Evolutionary conservation across 2,888 invertebrate genomes (phyloP).

Genomic region (Ennomos fuscantarius): DNA sequence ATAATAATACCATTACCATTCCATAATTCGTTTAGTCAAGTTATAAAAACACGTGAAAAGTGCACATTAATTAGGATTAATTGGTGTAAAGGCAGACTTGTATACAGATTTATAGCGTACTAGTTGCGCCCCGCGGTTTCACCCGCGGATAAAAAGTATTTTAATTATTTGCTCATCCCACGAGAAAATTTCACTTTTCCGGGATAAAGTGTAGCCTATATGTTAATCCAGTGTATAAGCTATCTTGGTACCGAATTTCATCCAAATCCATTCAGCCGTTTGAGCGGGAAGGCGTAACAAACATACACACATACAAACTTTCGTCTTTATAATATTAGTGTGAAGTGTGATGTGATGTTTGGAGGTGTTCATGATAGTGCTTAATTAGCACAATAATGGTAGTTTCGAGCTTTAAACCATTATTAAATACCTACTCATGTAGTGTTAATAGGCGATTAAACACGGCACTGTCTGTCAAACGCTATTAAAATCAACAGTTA

Average conservation of each 20-base stretch:
- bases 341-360: too few relatives aligned
- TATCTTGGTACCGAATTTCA: too few relatives aligned
- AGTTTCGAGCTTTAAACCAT: slow-evolving; percentile 3
- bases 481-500: slow-evolving; percentile 11
- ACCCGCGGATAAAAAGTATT: too few relatives aligned
- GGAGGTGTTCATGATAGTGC: slow-evolving; percentile 12
- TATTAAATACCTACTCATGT: slow-evolving; percentile 8
- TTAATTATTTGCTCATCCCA: too few relatives aligned
- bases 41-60: slow-evolving; percentile 13
- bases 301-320: too few relatives aligned
- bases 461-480: slow-evolving; percentile 11
- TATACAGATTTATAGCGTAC: slow-evolving; percentile 1
- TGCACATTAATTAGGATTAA: slow-evolving; percentile 16
- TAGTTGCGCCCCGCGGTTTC: too few relatives aligned
- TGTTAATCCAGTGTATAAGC: too few relatives aligned
- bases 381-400: slow-evolving; percentile 20
- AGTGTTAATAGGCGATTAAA: slow-evolving; percentile 17
- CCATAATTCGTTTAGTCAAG: slow-evolving; percentile 16
- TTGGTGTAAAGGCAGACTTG: slow-evolving; percentile 4
- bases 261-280: too few relatives aligned
- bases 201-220: too few relatives aligned
- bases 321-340: too few relatives aligned
- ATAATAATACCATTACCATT: slow-evolving; percentile 3
- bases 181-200: too few relatives aligned
- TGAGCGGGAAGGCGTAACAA: too few relatives aligned